Percentiles rank a stretch among this genome's conserved stretches.
These are phyloP conservation scores for Dasyornis broadbenti DNA, from an alignment of 2,113 vertebrate genomes.

Conservation along the genomic window DNA sequence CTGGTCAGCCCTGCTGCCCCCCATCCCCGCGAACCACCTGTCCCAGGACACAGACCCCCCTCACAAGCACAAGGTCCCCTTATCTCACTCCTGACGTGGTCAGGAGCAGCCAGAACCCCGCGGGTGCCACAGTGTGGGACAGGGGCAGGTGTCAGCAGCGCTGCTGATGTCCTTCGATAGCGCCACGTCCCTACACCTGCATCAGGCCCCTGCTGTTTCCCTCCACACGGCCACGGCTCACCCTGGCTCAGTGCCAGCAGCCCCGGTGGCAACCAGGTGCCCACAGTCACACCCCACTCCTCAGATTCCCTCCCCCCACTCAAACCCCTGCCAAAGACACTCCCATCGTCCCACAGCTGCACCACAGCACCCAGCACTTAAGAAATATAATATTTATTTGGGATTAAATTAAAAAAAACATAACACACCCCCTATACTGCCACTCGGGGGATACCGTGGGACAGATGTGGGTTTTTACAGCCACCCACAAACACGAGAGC, in stretches of 20 bases:
- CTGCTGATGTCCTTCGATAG: accelerated
- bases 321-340: accelerated
- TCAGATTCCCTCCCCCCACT: neutral
- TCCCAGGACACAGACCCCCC: accelerated
- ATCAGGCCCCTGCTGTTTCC: neutral
- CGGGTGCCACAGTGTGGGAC: accelerated
- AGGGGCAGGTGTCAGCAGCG: accelerated
- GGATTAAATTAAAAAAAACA: conserved; percentile 64
- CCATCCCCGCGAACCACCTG: accelerated
- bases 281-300: accelerated
- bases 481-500: conserved; percentile 3
- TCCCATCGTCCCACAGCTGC: neutral
- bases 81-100: neutral
- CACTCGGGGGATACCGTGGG: conserved; percentile 10
- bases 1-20: neutral
- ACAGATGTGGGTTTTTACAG: neutral
- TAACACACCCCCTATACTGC: neutral
- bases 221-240: accelerated
- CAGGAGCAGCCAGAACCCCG: neutral
- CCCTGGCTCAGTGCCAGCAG: neutral
- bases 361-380: neutral
- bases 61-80: neutral
- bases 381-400: conserved; percentile 77
- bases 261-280: accelerated
- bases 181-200: accelerated